Percentiles rank a stretch among this genome's conserved stretches.
phyloP scores from a whole-genome alignment of 1,140 invertebrate species.

The Brachionus plicatilis region DNA sequence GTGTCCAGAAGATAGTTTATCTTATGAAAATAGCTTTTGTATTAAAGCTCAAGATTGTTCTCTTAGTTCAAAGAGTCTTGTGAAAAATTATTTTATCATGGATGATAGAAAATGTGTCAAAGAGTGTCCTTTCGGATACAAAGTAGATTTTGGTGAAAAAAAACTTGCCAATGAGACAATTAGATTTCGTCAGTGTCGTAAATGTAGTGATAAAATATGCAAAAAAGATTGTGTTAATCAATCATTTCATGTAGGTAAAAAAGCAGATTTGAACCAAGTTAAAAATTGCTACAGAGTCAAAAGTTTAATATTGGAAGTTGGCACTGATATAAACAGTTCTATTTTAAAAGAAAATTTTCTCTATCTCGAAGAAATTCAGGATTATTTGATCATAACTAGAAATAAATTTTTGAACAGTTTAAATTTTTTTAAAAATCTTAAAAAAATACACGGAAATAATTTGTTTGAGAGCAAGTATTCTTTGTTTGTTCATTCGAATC shows the following conservation, averaged over 20 bases:
- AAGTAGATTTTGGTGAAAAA: not conserved
- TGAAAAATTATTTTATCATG: not conserved
- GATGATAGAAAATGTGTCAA: not conserved
- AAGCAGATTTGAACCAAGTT: not conserved
- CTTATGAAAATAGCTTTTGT: conserved; percentile 2
- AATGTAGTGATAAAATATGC: not conserved
- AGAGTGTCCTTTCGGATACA: conserved; percentile 19
- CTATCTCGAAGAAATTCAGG: conserved; percentile 19
- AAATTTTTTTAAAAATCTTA: not conserved
- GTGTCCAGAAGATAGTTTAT: not conserved
- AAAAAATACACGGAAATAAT: conserved; percentile 1
- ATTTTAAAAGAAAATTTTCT: not conserved
- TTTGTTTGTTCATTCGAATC: conserved; percentile 8
- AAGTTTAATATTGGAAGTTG: not conserved
- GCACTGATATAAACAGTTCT: not conserved
- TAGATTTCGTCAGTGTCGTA: not conserved
- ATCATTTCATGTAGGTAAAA: not conserved
- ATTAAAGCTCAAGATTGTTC: conserved; percentile 1
- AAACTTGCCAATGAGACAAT: not conserved
- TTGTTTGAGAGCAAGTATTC: conserved; percentile 20
- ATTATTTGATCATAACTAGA: not conserved
- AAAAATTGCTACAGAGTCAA: conserved; percentile 17
- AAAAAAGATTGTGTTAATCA: not conserved
- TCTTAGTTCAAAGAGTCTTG: not conserved
- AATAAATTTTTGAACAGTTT: not conserved